Conservation (phyloP, 2,888 invertebrate genomes). For the Drosophila vallismaia region DNA sequence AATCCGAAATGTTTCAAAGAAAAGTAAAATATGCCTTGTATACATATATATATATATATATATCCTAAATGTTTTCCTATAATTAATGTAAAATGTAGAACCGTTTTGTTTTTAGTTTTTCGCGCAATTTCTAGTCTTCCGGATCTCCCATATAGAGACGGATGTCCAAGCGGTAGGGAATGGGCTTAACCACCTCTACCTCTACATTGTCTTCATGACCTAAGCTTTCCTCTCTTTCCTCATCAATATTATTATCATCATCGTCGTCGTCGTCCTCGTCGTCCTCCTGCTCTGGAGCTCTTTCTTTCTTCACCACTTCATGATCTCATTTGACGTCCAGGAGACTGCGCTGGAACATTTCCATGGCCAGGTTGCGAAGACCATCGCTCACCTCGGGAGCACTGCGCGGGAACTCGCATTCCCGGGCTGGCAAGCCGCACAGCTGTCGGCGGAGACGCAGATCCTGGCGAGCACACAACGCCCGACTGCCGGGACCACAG, state of each 20-base stretch:
- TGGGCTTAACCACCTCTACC: conserved; percentile 13
- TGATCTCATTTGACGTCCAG: conserved; percentile 79
- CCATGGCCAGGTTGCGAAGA: conserved; percentile 78
- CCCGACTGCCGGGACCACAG: conserved; percentile 90
- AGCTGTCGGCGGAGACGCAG: conserved; percentile 89
- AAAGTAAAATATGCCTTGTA: too few relatives aligned
- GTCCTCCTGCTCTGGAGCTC: conserved; percentile 12
- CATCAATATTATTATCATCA: background rate
- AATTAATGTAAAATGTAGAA: too few relatives aligned
- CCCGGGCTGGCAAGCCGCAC: conserved; percentile 88
- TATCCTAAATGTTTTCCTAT: too few relatives aligned
- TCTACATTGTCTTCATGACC: background rate
- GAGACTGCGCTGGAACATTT: conserved; percentile 80
- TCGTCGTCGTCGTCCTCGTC: conserved; percentile 10
- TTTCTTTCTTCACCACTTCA: conserved; percentile 1
- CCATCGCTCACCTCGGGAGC: conserved; percentile 74
- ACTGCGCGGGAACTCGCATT: conserved; percentile 84
- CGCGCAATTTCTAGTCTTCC: background rate
- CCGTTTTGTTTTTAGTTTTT: too few relatives aligned
- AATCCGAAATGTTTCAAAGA: background rate
- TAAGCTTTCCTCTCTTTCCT: background rate
- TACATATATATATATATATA: too few relatives aligned
- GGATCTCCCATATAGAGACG: conserved; percentile 37
- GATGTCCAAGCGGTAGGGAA: conserved; percentile 58
- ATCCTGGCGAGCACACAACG: conserved; percentile 91